Evolutionary conservation across 2,113 vertebrate genomes (phyloP), one percentile per base, ranked within the genome.

Genomic region (Lanius ludovicianus): DNA sequence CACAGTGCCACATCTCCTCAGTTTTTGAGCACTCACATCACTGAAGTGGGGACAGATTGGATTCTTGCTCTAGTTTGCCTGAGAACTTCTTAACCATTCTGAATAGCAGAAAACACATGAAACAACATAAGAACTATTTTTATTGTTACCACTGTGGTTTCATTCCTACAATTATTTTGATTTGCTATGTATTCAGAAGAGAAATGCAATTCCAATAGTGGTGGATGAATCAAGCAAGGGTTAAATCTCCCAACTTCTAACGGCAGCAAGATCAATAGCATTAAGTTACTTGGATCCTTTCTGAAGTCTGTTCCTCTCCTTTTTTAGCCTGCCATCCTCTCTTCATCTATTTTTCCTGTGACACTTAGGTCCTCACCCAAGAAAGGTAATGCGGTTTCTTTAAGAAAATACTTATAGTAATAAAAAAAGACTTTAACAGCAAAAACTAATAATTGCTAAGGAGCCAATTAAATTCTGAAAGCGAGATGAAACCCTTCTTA

Each of bases 391-490:
- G 96, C 98, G 98, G 98, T 98, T 98, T 98, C 99, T 99, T 99
- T 99, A 99, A 99, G 98, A 99, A 99, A 99, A 99, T 99, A 99
- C 98, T 99, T 98, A 98, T 98, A 99, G 98, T 98, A 98, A 98
- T 98, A 98, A 99, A 99, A 99, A 99, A 99, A 99, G 98, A 99
- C 98, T 99, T 99, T 99, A 99, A 99, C 99, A 98, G 99, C 98
- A 99, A 99, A 99, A 99, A 99, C 99, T 99, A 99, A 99, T 99
- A 99, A 99, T 99, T 99, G 99, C 99, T 99, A 99, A 99, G 99
- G 99, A 99, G 99, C 99, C 99, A 99, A 99, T 99, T 99, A 99
- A 99, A 99, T 99, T 99, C 98, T 99, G 99, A 99, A 99, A 99
- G 98, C 98, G 98, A 99, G 99, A 99, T 99, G 99, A 99, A 99